Evolutionary conservation across 2,797 vertebrate species (phyloP).

Genomic region (Danio albolineatus): DNA sequence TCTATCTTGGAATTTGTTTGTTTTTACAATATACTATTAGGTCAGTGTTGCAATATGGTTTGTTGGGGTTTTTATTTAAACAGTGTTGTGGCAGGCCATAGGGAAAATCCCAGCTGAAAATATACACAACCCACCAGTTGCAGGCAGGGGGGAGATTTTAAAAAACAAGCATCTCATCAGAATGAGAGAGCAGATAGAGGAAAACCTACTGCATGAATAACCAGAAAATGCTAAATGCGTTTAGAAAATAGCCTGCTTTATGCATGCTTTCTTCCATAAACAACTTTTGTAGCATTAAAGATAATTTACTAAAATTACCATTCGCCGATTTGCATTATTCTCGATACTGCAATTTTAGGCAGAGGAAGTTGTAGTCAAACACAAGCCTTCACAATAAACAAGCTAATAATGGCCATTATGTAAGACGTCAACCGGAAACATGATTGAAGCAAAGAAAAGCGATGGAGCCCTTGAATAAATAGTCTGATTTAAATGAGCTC

Average conservation of each 20-base stretch:
- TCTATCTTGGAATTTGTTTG: neutral
- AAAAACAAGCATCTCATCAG: constrained; percentile 49
- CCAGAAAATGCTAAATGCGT: neutral
- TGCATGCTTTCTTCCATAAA: neutral
- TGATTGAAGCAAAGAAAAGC: constrained; percentile 24
- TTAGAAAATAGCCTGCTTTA: neutral
- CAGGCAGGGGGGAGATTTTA: constrained; percentile 31
- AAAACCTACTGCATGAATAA: neutral
- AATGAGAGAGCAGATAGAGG: neutral
- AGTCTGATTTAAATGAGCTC: constrained; percentile 16
- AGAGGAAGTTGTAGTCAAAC: constrained; percentile 37
- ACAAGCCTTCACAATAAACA: constrained; percentile 43
- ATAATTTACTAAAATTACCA: neutral
- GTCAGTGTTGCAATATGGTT: constrained; percentile 1
- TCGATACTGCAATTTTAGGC: constrained; percentile 37
- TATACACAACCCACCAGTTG: constrained; percentile 31
- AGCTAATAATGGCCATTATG: constrained; percentile 43
- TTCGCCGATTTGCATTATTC: neutral
- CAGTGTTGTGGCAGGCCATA: constrained; percentile 14
- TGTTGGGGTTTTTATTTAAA: constrained; percentile 23
- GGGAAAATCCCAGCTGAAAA: constrained; percentile 32
- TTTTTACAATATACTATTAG: constrained; percentile 24
- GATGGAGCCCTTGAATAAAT: constrained; percentile 34
- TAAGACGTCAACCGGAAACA: constrained; percentile 34
- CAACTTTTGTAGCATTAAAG: neutral